Percentiles rank a stretch among this genome's conserved stretches.
phyloP scores from a whole-genome alignment of 2,888 invertebrate genomes.

The Lasioglossum figueresi region DNA sequence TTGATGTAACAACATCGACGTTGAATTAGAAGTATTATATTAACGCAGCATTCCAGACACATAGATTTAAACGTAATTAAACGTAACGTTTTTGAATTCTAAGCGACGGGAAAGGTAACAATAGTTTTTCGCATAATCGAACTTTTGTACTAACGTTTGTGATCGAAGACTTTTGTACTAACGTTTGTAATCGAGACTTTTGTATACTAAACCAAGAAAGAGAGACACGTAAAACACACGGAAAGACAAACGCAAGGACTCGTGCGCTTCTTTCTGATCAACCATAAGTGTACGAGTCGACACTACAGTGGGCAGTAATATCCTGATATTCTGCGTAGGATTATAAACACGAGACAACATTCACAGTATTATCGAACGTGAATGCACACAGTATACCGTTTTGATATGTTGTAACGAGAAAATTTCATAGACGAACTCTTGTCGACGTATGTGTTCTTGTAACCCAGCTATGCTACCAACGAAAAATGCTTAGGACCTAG shows the following conservation, averaged over 20 bases:
- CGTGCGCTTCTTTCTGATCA: constrained; percentile 1
- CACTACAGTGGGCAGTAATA: constrained; percentile 45
- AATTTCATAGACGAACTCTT: constrained; percentile 54
- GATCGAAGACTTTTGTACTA: constrained; percentile 55
- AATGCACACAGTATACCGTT: constrained; percentile 58
- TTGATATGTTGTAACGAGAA: constrained; percentile 57
- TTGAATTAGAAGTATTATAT: constrained; percentile 66
- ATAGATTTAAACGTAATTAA: constrained; percentile 52
- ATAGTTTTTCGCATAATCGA: constrained; percentile 25
- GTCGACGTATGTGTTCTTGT: constrained; percentile 64
- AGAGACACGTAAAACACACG: constrained; percentile 1
- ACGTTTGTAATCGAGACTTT: constrained; percentile 20
- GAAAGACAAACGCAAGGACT: neutral
- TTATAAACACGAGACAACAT: constrained; percentile 56
- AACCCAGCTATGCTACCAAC: constrained; percentile 61
- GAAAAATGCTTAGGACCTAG: constrained; percentile 58
- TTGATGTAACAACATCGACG: constrained; percentile 45
- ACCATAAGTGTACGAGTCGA: neutral
- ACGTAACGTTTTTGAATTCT: constrained; percentile 43
- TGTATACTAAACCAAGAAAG: constrained; percentile 1
- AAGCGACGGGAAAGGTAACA: constrained; percentile 41
- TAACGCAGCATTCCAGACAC: constrained; percentile 65
- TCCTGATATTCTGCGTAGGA: constrained; percentile 56
- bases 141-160: constrained; percentile 56
- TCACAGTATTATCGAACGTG: constrained; percentile 69